These are phyloP conservation scores for Nipponacmea schrenckii DNA, from an alignment of 2,888 invertebrate species.

Conservation along the genomic window DNA sequence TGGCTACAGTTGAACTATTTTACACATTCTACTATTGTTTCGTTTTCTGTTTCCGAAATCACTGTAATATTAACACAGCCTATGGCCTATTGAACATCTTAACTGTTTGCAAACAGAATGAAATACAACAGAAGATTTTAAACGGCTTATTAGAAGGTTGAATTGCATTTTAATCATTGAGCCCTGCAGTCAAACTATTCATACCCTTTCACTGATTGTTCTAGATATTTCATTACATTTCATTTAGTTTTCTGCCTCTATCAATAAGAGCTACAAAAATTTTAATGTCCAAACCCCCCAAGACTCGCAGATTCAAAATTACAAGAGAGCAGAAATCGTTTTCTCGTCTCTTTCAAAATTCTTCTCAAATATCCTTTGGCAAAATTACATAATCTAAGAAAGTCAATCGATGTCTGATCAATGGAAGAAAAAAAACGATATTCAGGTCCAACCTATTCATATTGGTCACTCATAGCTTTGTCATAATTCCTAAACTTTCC, in stretches of 20 bases:
- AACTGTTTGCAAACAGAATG: not conserved
- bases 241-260: no score
- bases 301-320: not conserved
- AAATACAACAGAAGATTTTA: not conserved
- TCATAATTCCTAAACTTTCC: no score
- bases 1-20: no score
- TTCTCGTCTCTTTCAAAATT: constrained; percentile 5
- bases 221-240: no score
- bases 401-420: no score
- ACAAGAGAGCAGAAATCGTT: not conserved
- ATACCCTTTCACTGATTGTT: no score
- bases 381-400: no score
- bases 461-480: no score
- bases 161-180: constrained; percentile 6
- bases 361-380: not conserved
- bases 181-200: not conserved
- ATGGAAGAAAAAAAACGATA: no score
- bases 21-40: no score
- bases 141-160: constrained; percentile 6
- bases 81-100: constrained; percentile 1
- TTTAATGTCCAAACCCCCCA: not conserved
- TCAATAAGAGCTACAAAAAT: no score
- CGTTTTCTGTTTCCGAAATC: not conserved
- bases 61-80: not conserved
- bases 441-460: no score